These are phyloP conservation scores for Capreolus pygargus DNA, from an alignment of 2,113 vertebrate genomes.

Conservation along the genomic window DNA sequence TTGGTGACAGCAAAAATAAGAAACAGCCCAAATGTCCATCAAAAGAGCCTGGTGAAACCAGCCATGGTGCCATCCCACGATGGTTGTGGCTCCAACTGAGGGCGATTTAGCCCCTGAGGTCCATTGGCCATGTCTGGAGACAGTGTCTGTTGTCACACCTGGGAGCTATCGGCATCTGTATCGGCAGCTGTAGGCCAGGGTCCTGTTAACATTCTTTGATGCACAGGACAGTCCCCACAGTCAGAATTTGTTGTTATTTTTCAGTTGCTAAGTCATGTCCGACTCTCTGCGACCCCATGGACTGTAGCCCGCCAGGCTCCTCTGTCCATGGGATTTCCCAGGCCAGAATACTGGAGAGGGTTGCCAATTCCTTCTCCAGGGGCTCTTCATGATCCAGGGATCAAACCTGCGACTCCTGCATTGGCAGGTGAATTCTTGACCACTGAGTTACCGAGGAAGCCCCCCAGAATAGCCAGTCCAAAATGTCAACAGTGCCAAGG, in stretches of 20 bases:
- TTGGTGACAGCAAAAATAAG: not conserved
- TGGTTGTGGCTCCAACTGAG: not conserved
- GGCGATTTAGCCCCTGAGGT: not conserved
- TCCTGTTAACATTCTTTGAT: not conserved
- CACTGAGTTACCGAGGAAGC: not conserved
- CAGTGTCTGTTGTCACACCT: not conserved
- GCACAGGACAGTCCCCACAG: not conserved
- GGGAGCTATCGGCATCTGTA: not conserved
- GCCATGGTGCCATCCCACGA: rapidly evolving
- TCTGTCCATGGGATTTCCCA: not conserved
- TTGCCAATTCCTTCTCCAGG: not conserved
- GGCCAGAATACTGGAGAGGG: not conserved
- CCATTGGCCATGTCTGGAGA: not conserved
- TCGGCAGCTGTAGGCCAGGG: not conserved
- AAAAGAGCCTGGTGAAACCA: not conserved
- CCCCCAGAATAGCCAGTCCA: not conserved
- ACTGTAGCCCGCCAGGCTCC: not conserved
- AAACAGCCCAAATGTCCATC: not conserved
- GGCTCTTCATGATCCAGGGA: not conserved
- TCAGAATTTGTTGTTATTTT: not conserved
- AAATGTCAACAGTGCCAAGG: not conserved
- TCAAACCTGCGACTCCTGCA: not conserved
- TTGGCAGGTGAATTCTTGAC: not conserved
- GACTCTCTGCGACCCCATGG: not conserved
- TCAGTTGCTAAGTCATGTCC: not conserved